phyloP scores from a whole-genome alignment of 2,113 vertebrate genomes.

The Lonchura striata region DNA sequence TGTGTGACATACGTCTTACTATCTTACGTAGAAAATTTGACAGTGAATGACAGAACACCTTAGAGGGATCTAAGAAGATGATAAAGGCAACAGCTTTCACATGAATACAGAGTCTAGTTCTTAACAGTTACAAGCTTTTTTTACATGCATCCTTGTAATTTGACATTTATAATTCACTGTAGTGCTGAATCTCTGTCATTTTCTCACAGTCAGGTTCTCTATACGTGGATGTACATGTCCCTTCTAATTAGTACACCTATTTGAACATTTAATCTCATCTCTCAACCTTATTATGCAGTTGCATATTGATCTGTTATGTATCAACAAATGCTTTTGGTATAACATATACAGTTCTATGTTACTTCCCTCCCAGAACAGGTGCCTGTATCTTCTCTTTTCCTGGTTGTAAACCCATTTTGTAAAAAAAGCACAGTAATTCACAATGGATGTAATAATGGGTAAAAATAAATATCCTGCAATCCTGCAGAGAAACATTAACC shows the following conservation, averaged over 20 bases:
- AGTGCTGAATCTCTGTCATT: constrained; percentile 72
- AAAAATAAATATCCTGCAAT: not conserved
- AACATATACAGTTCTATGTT: not conserved
- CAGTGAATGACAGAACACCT: constrained; percentile 79
- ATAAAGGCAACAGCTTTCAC: constrained; percentile 65
- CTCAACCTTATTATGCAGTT: constrained; percentile 28
- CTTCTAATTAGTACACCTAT: constrained; percentile 75
- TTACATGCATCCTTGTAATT: constrained; percentile 73
- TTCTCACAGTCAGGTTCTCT: constrained; percentile 63
- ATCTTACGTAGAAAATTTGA: constrained; percentile 69
- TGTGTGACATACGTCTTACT: constrained; percentile 70
- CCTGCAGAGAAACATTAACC: not conserved
- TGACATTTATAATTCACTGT: constrained; percentile 79
- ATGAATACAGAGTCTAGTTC: constrained; percentile 56
- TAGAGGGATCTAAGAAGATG: constrained; percentile 68
- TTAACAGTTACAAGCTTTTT: constrained; percentile 74
- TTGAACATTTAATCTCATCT: constrained; percentile 65
- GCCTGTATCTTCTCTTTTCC: not conserved
- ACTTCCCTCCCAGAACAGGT: not conserved
- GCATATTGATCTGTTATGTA: constrained; percentile 2
- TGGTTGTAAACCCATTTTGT: not conserved
- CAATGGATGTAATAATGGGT: not conserved
- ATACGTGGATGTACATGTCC: constrained; percentile 65
- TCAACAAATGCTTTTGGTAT: constrained; percentile 23
- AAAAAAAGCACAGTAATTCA: not conserved